phyloP scores from a whole-genome alignment of 2,888 invertebrate genomes.

The Xestoiulus laeticollis region DNA sequence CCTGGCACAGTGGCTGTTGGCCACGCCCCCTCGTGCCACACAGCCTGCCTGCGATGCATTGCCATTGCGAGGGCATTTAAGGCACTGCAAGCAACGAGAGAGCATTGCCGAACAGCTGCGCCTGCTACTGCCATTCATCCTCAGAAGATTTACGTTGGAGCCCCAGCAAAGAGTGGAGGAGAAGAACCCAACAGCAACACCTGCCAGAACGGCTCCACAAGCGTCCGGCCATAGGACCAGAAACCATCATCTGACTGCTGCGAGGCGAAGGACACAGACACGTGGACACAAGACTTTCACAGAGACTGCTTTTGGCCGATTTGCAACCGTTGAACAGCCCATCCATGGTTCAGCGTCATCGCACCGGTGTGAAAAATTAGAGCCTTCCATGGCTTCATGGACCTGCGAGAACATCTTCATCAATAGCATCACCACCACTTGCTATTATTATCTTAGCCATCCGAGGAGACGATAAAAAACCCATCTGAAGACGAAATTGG shows the following conservation, averaged over 20 bases:
- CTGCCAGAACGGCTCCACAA: neutral
- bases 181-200: neutral
- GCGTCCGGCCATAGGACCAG: too few relatives aligned
- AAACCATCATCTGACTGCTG: neutral
- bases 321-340: neutral
- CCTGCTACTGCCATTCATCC: neutral
- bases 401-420: constrained; percentile 1
- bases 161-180: neutral
- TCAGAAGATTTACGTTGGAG: neutral
- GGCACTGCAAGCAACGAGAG: neutral
- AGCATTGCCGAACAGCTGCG: neutral
- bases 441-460: constrained; percentile 33
- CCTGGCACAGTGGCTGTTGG: neutral
- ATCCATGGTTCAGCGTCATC: neutral
- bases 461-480: constrained; percentile 42
- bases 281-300: neutral
- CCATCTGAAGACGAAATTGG: constrained; percentile 19
- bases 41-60: constrained; percentile 15
- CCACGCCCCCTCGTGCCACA: constrained; percentile 10
- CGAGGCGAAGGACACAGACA: neutral
- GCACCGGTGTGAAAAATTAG: neutral
- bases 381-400: constrained; percentile 26
- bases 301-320: neutral
- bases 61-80: constrained; percentile 28
- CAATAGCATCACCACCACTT: constrained; percentile 4